Evolutionary conservation across 2,797 vertebrate genomes (phyloP), one percentile per base, ranked within the genome.

Genomic region (Sciaenops ocellatus): DNA sequence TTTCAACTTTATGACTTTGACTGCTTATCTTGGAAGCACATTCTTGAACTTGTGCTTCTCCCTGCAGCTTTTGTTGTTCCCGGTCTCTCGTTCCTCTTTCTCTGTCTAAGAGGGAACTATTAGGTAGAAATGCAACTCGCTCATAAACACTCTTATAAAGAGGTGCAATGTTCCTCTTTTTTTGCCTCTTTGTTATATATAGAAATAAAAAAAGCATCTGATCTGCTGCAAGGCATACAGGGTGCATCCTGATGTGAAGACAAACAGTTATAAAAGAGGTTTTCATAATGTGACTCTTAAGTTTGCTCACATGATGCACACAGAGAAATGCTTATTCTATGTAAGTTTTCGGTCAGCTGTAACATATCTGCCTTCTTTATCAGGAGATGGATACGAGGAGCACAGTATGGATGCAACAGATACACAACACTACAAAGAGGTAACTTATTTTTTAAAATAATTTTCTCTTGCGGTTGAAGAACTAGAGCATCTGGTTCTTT

Each of bases 371-470:
- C 7, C 9, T 68, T 86, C 56, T 84, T 63, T 64, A 34, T 73
- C 83, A 82, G 78, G 73, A 86, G 85, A 73, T 61, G 89, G 80
- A 48, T 94, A 89, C 20, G 92, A 94, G 3, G 94, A 94, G 9
- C 93, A 94, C 54, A 87, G 92, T 1, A 71, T 90, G 11, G 85
- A 86, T 15, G 47, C 77, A 0, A 60, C 93, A 28, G 94, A 94
- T 65, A 93, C 92, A 46, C 96, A 87, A 22, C 71, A 70, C 73
- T 90, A 88, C 82, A 91, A 89, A 90, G 93, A 83, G 91, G 98
- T 98, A 64, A 48, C 7, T 42, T 7, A 26, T 7, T 26, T 30
- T 17, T 52, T 67, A 16, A 0, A 17, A 15, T 67, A 0, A 26
- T 42, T 54, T 55, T 55, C 18, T 51, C 28, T 30, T 3, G 3